These are phyloP conservation scores for Epinotia ramella DNA, from an alignment of 2,888 invertebrate species.

Conservation along the genomic window DNA sequence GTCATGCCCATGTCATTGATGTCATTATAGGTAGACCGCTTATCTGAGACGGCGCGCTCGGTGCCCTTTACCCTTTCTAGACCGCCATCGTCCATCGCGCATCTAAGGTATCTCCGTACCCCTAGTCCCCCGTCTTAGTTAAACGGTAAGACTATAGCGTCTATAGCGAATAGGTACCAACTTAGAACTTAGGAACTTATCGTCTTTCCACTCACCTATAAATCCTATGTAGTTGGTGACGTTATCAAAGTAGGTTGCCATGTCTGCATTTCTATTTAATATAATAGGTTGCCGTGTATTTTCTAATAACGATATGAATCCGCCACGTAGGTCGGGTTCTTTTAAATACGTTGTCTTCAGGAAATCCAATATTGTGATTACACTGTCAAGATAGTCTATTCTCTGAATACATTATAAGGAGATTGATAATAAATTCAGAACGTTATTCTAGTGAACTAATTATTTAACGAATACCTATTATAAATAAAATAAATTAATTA, in stretches of 20 bases:
- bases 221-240: slow-evolving; percentile 65
- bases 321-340: slow-evolving; percentile 52
- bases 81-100: too few relatives aligned
- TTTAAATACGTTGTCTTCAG: slow-evolving; percentile 58
- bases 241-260: slow-evolving; percentile 56
- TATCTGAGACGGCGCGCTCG: too few relatives aligned
- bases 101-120: too few relatives aligned
- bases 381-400: slow-evolving; percentile 59
- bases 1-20: too few relatives aligned
- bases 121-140: too few relatives aligned
- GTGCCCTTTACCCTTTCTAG: too few relatives aligned
- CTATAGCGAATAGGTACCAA: not conserved
- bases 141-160: too few relatives aligned
- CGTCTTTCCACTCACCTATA: slow-evolving; percentile 60
- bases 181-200: not conserved
- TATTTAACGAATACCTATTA: too few relatives aligned
- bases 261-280: slow-evolving; percentile 58
- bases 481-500: too few relatives aligned
- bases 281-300: slow-evolving; percentile 64
- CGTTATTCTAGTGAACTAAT: not conserved
- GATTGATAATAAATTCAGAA: not conserved
- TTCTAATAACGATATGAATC: slow-evolving; percentile 54
- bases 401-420: slow-evolving; percentile 54
- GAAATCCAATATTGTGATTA: slow-evolving; percentile 62
- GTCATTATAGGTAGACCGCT: too few relatives aligned